Base-by-base conservation (phyloP, 2,797 vertebrate genomes). In the Chaunax sp. region DNA sequence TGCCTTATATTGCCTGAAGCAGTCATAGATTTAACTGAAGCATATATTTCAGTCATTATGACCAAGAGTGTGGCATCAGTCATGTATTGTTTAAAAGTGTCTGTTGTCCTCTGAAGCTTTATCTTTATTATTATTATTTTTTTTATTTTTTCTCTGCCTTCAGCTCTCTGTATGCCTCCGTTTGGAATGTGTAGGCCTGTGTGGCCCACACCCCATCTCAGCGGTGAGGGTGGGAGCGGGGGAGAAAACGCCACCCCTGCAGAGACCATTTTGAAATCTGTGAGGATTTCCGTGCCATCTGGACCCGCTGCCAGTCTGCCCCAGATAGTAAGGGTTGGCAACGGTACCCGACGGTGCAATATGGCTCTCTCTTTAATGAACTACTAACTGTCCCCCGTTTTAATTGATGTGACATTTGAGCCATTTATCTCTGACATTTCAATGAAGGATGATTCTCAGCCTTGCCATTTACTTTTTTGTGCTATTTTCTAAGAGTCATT, bases 391-490 rank as follows among this genome's bases (percentile, higher is more conserved):
- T 92, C 92, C 91, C 91, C 90, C 88, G 90, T 92, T 93, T 93
- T 93, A 93, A 93, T 93, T 93, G 92, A 93, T 92, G 91, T 94
- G 93, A 94, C 92, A 94, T 94, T 93, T 94, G 88, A 93, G 92
- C 92, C 92, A 93, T 93, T 94, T 93, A 94, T 94, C 91, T 92
- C 90, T 94, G 93, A 93, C 92, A 94, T 94, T 94, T 94, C 92
- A 92, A 93, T 93, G 92, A 93, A 91, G 90, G 89, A 91, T 91
- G 92, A 91, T 93, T 92, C 90, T 92, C 91, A 90, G 90, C 89
- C 90, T 90, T 92, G 90, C 92, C 91, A 92, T 92, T 93, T 92
- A 92, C 90, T 93, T 92, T 93, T 92, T 92, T 90, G 89, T 92
- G 91, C 90, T 91, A 89, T 93, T 93, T 93, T 92, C 90, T 91